phyloP scores from a whole-genome alignment of 2,113 vertebrate species.

The Brienomyrus brachyistius region DNA sequence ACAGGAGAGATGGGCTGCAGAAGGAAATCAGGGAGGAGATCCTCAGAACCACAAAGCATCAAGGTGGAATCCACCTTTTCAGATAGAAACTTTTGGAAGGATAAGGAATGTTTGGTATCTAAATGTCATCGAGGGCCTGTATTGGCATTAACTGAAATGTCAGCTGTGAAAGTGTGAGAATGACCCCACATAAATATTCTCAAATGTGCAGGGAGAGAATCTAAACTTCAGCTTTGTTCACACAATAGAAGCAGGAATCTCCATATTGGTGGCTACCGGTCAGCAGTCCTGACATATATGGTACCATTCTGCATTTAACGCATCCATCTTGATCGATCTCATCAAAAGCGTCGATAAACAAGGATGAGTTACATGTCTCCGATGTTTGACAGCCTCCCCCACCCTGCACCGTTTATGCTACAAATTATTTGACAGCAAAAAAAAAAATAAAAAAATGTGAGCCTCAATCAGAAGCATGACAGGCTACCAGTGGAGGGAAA shows the following conservation, averaged over 20 bases:
- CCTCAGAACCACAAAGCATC: not conserved
- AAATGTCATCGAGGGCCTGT: not conserved
- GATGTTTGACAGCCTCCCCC: not conserved
- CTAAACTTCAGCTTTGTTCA: not conserved
- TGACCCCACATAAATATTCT: not conserved
- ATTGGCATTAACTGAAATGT: not conserved
- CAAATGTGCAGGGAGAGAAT: not conserved
- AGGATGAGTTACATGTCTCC: not conserved
- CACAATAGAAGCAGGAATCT: not conserved
- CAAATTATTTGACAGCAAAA: conserved; percentile 49
- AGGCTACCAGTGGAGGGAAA: conserved; percentile 48
- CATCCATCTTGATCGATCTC: not conserved
- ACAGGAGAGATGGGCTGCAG: not conserved
- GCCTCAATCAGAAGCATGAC: conserved; percentile 53
- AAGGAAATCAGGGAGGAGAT: not conserved
- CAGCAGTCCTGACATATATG: not conserved
- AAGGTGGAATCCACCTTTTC: not conserved
- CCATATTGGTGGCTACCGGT: not conserved
- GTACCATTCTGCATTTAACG: not conserved
- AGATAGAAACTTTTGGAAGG: not conserved
- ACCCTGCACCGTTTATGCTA: conserved; percentile 41
- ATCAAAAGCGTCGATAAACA: too few species aligned
- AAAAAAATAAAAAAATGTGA: conserved; percentile 37
- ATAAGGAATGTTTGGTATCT: not conserved
- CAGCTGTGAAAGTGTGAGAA: not conserved